Percentiles rank a stretch among this genome's conserved stretches.
phyloP scores from a whole-genome alignment of 2,797 vertebrate species.

The Orestias chungarensis region DNA sequence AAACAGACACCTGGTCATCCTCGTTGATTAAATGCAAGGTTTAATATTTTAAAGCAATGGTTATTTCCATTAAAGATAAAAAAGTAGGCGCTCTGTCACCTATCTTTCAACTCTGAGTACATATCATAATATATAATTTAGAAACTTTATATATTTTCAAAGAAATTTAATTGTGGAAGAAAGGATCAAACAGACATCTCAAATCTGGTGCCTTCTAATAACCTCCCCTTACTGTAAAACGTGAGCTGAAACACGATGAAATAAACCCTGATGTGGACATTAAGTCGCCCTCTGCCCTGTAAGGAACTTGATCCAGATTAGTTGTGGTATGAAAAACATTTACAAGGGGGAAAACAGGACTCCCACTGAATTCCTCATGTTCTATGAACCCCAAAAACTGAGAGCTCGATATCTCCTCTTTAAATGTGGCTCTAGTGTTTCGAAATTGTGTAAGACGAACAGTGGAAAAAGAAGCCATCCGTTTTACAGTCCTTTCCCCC shows the following conservation, averaged over 20 bases:
- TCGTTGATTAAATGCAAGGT: slow-evolving; percentile 72
- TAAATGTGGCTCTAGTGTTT: slow-evolving; percentile 47
- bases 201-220: slow-evolving; percentile 16
- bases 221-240: not conserved
- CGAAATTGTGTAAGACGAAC: slow-evolving; percentile 55
- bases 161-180: slow-evolving; percentile 57
- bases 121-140: slow-evolving; percentile 62
- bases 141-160: slow-evolving; percentile 37
- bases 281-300: slow-evolving; percentile 6
- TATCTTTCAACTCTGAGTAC: slow-evolving; percentile 71
- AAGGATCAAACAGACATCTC: slow-evolving; percentile 38
- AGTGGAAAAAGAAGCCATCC: slow-evolving; percentile 35
- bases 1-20: slow-evolving; percentile 27
- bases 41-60: slow-evolving; percentile 76
- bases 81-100: slow-evolving; percentile 74
- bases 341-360: slow-evolving; percentile 49
- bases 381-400: slow-evolving; percentile 43
- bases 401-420: slow-evolving; percentile 36
- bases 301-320: slow-evolving; percentile 36
- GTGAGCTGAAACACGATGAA: slow-evolving; percentile 28
- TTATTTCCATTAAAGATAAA: slow-evolving; percentile 77
- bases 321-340: slow-evolving; percentile 49
- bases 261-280: slow-evolving; percentile 29
- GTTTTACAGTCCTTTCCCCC: slow-evolving; percentile 37
- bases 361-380: slow-evolving; percentile 30